Evolutionary conservation across 1,140 invertebrate species (phyloP).

Genomic region (Anagrus nilaparvatae): DNA sequence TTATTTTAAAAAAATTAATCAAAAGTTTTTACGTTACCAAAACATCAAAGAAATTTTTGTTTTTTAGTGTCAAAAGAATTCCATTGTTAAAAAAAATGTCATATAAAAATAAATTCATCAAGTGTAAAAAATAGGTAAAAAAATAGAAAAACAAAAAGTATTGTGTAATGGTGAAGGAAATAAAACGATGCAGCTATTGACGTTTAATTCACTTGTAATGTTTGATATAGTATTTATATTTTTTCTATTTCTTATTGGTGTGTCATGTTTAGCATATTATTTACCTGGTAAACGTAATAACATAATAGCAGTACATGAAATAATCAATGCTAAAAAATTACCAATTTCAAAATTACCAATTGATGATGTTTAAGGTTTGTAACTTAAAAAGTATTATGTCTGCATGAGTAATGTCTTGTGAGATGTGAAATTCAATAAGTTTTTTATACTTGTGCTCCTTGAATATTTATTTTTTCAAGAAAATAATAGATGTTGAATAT

Average conservation of each 20-base stretch:
- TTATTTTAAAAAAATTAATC: no score
- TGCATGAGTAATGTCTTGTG: no score
- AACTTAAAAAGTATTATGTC: no score
- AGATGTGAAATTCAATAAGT: no score
- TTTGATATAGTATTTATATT: constrained; percentile 78
- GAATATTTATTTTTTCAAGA: no score
- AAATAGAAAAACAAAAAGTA: constrained; percentile 3
- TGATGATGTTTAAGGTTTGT: constrained; percentile 42
- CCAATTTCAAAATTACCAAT: constrained; percentile 31
- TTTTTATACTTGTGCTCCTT: no score
- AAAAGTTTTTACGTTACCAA: no score
- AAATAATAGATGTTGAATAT: no score
- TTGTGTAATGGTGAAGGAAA: constrained; percentile 33
- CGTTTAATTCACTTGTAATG: constrained; percentile 74
- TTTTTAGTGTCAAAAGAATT: no score
- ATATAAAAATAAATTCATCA: not conserved
- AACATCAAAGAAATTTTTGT: no score
- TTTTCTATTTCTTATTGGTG: constrained; percentile 70
- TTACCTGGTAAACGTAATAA: constrained; percentile 47
- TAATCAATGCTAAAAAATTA: constrained; percentile 33
- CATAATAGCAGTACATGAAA: constrained; percentile 32
- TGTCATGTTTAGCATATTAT: constrained; percentile 70
- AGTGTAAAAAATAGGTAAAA: not conserved
- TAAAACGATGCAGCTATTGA: constrained; percentile 63
- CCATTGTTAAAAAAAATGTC: constrained; percentile 2